These are phyloP conservation scores for Leucoptera coffeella DNA, from an alignment of 2,888 invertebrate genomes.

Conservation along the genomic window DNA sequence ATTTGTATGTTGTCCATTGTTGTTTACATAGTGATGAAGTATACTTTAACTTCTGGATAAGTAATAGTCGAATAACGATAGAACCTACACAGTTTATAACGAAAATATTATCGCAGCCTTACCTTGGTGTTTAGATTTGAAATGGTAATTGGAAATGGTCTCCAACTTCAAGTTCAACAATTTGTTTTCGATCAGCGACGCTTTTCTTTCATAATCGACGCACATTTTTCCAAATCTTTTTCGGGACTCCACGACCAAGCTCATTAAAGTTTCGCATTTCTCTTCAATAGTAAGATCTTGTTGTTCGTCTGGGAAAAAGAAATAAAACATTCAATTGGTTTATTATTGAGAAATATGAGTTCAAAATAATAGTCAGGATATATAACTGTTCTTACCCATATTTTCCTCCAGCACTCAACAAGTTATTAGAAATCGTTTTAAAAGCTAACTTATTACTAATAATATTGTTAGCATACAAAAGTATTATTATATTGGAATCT, in stretches of 20 bases:
- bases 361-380: neutral
- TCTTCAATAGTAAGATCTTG: constrained; percentile 15
- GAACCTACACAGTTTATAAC: too few relatives aligned
- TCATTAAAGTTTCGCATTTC: constrained; percentile 36
- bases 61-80: too few relatives aligned
- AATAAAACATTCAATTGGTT: neutral
- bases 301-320: constrained; percentile 8
- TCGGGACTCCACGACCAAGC: constrained; percentile 33
- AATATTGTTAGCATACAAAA: too few relatives aligned
- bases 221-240: constrained; percentile 33
- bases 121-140: constrained; percentile 24
- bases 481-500: too few relatives aligned
- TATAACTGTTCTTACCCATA: neutral
- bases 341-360: neutral
- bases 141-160: constrained; percentile 18
- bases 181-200: constrained; percentile 22
- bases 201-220: constrained; percentile 25
- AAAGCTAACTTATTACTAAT: too few relatives aligned
- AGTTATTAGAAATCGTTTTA: too few relatives aligned
- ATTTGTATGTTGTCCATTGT: too few relatives aligned
- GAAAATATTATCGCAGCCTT: too few relatives aligned
- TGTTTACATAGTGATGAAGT: too few relatives aligned
- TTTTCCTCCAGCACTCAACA: too few relatives aligned
- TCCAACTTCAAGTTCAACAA: constrained; percentile 24
- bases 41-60: too few relatives aligned